Evolutionary conservation across 2,888 invertebrate species (phyloP).

Genomic region (Macaria notata): DNA sequence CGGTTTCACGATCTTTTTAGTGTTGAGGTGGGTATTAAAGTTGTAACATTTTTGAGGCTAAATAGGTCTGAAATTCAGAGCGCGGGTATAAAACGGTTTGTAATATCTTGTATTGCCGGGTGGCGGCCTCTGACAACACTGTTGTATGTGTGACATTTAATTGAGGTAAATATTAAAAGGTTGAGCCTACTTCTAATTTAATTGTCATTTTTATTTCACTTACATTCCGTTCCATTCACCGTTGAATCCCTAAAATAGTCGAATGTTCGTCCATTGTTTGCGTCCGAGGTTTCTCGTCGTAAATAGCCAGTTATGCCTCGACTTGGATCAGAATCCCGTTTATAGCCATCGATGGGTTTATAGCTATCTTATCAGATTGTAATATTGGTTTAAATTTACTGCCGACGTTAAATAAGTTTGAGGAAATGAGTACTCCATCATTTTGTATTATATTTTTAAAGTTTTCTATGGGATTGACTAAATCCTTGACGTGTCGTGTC

Average conservation of each 20-base stretch:
- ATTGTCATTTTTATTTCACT: neutral
- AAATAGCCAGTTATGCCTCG: conserved; percentile 12
- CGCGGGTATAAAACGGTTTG: neutral
- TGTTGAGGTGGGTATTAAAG: neutral
- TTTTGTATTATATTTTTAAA: no score
- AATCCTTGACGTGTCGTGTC: no score
- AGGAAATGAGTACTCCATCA: no score
- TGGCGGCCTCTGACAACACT: neutral
- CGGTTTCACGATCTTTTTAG: neutral
- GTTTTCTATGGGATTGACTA: no score
- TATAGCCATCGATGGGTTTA: conserved; percentile 2
- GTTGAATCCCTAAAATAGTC: neutral
- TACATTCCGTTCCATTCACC: neutral
- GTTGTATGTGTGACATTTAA: no score
- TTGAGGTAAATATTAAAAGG: no score
- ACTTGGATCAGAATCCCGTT: conserved; percentile 11
- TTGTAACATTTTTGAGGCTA: neutral
- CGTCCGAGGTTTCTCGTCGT: conserved; percentile 11
- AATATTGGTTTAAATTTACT: no score
- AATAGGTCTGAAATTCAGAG: neutral
- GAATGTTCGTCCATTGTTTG: conserved; percentile 1
- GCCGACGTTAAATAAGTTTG: no score
- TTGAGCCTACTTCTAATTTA: no score
- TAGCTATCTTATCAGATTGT: no score
- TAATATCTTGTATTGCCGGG: neutral